Conservation (phyloP, 2,113 vertebrate genomes). For the Nycticorax nycticorax region DNA sequence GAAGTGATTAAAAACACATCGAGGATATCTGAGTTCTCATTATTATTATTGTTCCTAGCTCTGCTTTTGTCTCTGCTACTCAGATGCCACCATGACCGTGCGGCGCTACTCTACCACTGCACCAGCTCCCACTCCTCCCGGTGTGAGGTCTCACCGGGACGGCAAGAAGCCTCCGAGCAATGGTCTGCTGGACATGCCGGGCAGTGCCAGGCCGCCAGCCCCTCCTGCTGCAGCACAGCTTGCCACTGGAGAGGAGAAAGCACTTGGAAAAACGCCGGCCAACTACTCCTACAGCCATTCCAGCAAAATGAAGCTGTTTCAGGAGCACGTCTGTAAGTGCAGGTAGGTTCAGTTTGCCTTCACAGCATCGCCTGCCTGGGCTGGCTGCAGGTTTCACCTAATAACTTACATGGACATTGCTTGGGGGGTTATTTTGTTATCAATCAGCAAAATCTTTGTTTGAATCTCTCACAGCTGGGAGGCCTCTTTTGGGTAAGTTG, state of each 20-base stretch:
- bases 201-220: not conserved
- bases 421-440: not conserved
- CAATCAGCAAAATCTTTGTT: not conserved
- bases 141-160: constrained; percentile 5
- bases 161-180: not conserved
- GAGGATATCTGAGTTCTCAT: not conserved
- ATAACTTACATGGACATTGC: accelerated
- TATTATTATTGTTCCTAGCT: not conserved
- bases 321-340: constrained; percentile 77
- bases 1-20: not conserved
- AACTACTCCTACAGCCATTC: not conserved
- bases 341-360: constrained; percentile 71
- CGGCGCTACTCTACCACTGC: constrained; percentile 83
- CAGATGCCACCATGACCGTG: constrained; percentile 90
- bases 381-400: not conserved
- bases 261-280: not conserved
- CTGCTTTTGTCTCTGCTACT: constrained; percentile 23
- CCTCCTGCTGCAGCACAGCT: constrained; percentile 8
- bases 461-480: accelerated
- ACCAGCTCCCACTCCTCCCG: constrained; percentile 47
- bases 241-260: not conserved
- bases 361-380: not conserved
- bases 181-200: not conserved
- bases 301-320: constrained; percentile 71
- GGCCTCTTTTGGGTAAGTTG: not conserved